phyloP scores from a whole-genome alignment of 2,888 invertebrate species.

The Pachycephus smyrnensis region DNA sequence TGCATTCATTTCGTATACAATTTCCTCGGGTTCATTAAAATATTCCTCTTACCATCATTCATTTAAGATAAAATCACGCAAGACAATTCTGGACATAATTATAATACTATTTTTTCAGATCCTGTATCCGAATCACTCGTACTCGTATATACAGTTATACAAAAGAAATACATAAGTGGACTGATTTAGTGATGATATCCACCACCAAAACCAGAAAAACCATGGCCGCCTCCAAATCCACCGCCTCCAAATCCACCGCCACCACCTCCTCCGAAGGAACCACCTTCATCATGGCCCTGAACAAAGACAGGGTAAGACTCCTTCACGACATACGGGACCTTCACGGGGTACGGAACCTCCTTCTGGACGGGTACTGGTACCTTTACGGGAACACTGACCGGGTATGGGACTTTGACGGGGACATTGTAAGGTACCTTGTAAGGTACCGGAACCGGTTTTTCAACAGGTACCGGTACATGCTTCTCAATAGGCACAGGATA shows the following conservation, averaged over 20 bases:
- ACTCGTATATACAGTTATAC: neutral
- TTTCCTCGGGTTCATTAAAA: neutral
- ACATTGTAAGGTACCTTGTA: slow-evolving; percentile 54
- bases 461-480: slow-evolving; percentile 47
- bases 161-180: neutral
- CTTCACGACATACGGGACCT: slow-evolving; percentile 44
- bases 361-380: slow-evolving; percentile 46
- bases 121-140: neutral
- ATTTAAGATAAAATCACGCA: neutral
- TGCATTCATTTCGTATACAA: neutral
- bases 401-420: slow-evolving; percentile 48
- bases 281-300: slow-evolving; percentile 34
- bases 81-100: neutral
- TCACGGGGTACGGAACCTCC: slow-evolving; percentile 50
- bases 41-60: neutral
- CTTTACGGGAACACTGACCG: slow-evolving; percentile 53
- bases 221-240: slow-evolving; percentile 16
- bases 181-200: neutral
- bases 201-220: slow-evolving; percentile 15
- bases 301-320: slow-evolving; percentile 49
- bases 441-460: slow-evolving; percentile 47
- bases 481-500: slow-evolving; percentile 57
- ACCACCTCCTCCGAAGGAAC: slow-evolving; percentile 32
- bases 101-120: neutral
- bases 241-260: slow-evolving; percentile 37